Evolutionary conservation across 1,140 invertebrate species (phyloP).

Genomic region (Zeugodacus cucurbitae): DNA sequence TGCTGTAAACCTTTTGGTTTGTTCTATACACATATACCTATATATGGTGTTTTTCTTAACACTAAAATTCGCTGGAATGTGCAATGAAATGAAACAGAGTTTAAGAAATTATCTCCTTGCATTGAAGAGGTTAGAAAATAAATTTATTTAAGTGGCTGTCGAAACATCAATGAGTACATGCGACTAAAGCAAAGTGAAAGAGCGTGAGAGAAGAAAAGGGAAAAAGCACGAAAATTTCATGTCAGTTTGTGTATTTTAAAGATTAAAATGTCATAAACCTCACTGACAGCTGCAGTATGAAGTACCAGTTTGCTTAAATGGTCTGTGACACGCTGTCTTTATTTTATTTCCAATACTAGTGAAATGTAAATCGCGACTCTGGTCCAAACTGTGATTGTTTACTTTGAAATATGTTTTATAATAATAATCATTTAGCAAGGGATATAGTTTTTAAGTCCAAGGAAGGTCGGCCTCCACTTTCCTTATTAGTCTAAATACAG

Average conservation of each 20-base stretch:
- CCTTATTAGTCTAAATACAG: no score
- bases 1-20: neutral
- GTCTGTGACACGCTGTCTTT: no score
- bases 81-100: neutral
- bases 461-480: no score
- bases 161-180: neutral
- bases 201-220: no score
- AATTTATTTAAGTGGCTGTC: constrained; percentile 23
- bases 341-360: no score
- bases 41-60: neutral
- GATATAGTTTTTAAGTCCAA: no score
- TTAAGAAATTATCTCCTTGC: constrained; percentile 8
- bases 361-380: no score
- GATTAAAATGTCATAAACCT: neutral
- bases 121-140: neutral
- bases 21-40: neutral
- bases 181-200: no score
- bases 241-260: neutral
- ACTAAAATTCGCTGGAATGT: neutral
- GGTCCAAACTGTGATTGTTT: no score
- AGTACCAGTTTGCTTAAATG: neutral
- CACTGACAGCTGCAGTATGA: neutral
- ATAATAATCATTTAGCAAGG: no score
- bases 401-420: no score
- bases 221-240: neutral